Evolutionary conservation across 2,797 vertebrate genomes (phyloP).

Genomic region (Heliangelus exortis): DNA sequence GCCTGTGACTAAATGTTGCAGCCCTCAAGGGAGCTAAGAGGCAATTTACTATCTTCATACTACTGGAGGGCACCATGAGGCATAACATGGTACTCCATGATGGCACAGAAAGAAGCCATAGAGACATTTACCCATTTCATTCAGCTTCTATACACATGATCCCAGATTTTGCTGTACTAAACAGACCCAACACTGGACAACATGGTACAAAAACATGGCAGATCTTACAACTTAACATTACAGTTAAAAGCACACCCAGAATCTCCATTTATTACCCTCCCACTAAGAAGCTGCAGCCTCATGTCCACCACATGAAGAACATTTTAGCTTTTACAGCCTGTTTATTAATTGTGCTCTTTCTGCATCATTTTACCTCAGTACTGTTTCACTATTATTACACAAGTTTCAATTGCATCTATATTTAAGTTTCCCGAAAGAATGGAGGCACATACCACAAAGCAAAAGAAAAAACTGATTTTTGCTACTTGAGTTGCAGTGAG

Average conservation of each 20-base stretch:
- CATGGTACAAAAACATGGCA: not conserved
- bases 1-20: not conserved
- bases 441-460: slow-evolving; percentile 92
- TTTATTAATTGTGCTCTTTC: not conserved
- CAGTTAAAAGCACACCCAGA: not conserved
- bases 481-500: slow-evolving; percentile 93
- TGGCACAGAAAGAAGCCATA: not conserved
- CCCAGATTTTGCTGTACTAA: not conserved
- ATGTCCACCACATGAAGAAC: not conserved
- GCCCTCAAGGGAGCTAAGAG: not conserved
- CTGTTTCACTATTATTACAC: not conserved
- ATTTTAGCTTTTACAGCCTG: not conserved
- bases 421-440: not conserved
- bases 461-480: slow-evolving; percentile 98
- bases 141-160: not conserved
- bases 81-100: not conserved
- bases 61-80: not conserved
- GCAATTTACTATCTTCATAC: not conserved
- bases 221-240: not conserved
- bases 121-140: not conserved
- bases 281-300: not conserved
- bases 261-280: not conserved
- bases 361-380: not conserved
- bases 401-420: not conserved
- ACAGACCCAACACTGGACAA: not conserved